Evolutionary conservation across 2,113 vertebrate genomes (phyloP).

Genomic region (Nerophis lumbriciformis): DNA sequence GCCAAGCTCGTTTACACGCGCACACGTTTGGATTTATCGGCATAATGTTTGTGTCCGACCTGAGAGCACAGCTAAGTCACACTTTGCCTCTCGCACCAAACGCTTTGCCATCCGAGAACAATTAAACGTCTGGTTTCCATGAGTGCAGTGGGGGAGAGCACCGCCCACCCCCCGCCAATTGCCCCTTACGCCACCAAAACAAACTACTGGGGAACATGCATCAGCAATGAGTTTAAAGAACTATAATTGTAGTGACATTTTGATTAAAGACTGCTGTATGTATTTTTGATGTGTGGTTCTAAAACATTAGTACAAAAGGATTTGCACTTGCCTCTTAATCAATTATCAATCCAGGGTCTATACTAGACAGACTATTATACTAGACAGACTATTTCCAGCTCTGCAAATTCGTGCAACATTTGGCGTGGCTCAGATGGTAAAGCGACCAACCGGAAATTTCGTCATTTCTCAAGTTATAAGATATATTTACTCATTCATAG

Average conservation of each 20-base stretch:
- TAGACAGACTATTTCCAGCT: no score
- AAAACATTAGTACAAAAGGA: no score
- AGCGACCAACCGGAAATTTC: no score
- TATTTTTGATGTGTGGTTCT: no score
- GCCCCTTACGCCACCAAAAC: slow-evolving; percentile 31
- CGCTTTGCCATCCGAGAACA: slow-evolving; percentile 68
- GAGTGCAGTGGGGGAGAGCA: slow-evolving; percentile 38
- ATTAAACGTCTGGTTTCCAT: slow-evolving; percentile 71
- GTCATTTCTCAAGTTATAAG: no score
- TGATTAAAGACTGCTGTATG: no score
- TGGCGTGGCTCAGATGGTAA: no score
- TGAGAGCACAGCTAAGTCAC: slow-evolving; percentile 54
- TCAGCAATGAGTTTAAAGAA: slow-evolving; percentile 43
- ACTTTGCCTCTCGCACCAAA: slow-evolving; percentile 54
- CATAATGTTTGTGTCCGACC: slow-evolving; percentile 50
- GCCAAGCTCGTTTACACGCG: slow-evolving; percentile 19
- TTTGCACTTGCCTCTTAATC: no score
- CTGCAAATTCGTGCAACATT: no score
- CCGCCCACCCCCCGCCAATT: slow-evolving; percentile 1
- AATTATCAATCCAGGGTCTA: no score
- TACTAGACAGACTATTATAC: no score
- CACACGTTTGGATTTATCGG: slow-evolving; percentile 56
- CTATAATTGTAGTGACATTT: not conserved
- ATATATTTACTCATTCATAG: no score
- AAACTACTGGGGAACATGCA: slow-evolving; percentile 42